Conservation (phyloP, 2,797 vertebrate genomes). For the Otus scops region DNA sequence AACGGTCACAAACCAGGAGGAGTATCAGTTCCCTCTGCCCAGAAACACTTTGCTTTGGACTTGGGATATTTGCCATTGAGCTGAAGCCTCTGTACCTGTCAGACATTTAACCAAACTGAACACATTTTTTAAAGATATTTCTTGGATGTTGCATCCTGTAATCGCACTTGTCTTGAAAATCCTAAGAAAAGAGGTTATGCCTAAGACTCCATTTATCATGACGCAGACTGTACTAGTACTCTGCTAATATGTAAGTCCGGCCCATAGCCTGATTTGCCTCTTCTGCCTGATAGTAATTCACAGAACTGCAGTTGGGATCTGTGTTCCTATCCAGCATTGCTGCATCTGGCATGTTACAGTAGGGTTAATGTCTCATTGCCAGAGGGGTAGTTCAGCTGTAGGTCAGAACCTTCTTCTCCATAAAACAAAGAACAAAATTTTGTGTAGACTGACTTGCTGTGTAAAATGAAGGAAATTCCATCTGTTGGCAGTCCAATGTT, state of each 20-base stretch:
- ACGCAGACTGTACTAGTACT: background rate
- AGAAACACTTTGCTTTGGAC: background rate
- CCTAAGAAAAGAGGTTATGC: background rate
- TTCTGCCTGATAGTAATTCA: background rate
- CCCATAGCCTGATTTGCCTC: background rate
- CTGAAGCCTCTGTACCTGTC: background rate
- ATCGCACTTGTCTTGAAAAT: background rate
- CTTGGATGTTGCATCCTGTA: background rate
- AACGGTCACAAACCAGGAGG: background rate
- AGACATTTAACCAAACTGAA: background rate
- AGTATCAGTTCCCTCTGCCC: background rate
- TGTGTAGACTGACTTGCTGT: background rate
- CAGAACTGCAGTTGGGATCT: background rate
- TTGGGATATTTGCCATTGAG: background rate
- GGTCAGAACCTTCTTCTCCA: background rate
- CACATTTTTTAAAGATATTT: background rate
- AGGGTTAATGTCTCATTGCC: background rate
- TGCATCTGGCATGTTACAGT: fast-evolving
- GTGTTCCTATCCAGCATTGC: background rate
- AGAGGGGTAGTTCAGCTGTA: background rate
- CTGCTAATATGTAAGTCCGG: background rate
- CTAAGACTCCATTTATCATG: background rate
- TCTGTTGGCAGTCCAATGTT: background rate
- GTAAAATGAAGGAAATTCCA: background rate
- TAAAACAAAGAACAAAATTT: background rate